Conservation (phyloP, 30 jellyfish, hydroid and myxozoan genomes). For the Hydractinia echinata region DNA sequence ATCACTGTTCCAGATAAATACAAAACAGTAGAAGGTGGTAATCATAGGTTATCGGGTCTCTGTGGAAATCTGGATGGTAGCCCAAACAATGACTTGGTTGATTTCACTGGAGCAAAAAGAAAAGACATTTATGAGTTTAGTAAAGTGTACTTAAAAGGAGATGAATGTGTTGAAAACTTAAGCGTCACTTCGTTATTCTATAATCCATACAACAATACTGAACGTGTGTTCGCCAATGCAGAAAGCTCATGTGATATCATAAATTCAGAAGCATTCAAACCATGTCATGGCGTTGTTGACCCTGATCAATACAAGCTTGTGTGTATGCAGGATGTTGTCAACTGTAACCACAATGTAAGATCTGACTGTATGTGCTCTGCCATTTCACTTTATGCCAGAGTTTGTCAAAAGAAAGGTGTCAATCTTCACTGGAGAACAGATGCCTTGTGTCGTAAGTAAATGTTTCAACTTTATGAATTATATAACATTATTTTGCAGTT, state of each 20-base stretch:
- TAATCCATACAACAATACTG: conserved; percentile 42
- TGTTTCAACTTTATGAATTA: background rate
- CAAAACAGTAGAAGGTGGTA: conserved; percentile 43
- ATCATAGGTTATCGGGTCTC: conserved; percentile 79
- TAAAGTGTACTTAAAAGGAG: conserved; percentile 35
- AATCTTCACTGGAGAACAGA: conserved; percentile 82
- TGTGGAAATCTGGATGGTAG: conserved; percentile 95
- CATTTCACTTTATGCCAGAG: conserved; percentile 69
- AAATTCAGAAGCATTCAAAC: conserved; percentile 54
- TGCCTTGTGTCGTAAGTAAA: conserved; percentile 81
- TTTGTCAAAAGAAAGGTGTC: conserved; percentile 63
- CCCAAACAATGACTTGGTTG: conserved; percentile 61
- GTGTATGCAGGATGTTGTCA: conserved; percentile 84
- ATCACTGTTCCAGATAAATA: conserved; percentile 76
- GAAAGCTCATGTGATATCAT: conserved; percentile 70
- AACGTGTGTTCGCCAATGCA: conserved; percentile 43
- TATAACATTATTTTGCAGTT: background rate
- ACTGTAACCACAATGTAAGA: conserved; percentile 63
- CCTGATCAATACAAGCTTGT: conserved; percentile 53
- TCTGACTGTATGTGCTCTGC: conserved; percentile 85
- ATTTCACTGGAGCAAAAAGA: conserved; percentile 26
- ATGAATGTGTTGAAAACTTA: conserved; percentile 57
- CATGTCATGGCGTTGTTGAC: conserved; percentile 61
- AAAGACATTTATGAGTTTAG: conserved; percentile 44
- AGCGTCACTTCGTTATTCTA: conserved; percentile 28